phyloP scores from a whole-genome alignment of 2,888 invertebrate species.

The Eristalis tenax region DNA sequence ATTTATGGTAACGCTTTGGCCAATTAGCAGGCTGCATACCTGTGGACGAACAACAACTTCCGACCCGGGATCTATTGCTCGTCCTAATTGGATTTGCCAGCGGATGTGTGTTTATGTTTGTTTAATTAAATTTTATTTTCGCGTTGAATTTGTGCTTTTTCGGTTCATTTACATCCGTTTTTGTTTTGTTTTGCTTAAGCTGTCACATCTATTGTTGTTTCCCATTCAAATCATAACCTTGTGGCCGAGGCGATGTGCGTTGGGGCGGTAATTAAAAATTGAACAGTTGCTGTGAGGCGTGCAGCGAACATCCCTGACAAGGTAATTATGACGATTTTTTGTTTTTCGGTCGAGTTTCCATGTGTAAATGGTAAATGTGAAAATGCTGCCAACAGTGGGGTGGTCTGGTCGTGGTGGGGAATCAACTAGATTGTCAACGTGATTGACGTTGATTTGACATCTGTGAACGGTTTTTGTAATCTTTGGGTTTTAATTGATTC shows the following conservation, averaged over 20 bases:
- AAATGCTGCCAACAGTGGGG: no score
- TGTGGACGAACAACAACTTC: not conserved
- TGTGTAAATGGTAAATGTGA: not conserved
- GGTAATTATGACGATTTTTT: not conserved
- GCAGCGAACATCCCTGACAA: not conserved
- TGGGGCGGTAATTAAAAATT: not conserved
- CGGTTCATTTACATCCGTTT: not conserved
- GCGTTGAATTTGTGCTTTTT: not conserved
- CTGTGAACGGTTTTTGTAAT: no score
- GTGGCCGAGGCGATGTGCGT: not conserved
- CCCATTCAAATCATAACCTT: not conserved
- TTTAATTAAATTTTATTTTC: not conserved
- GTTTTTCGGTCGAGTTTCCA: not conserved
- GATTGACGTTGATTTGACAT: no score
- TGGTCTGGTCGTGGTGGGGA: no score
- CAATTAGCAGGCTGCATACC: slow-evolving; percentile 29
- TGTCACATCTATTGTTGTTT: not conserved
- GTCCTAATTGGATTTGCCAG: not conserved
- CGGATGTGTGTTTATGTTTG: not conserved
- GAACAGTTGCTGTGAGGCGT: not conserved
- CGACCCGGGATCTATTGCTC: not conserved
- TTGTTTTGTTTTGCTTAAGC: not conserved
- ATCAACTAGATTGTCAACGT: no score
- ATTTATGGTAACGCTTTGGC: slow-evolving; percentile 27
- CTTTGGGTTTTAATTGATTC: no score